These are phyloP conservation scores for Corydoras sp. DNA, from an alignment of 2,113 vertebrate genomes.

Conservation along the genomic window DNA sequence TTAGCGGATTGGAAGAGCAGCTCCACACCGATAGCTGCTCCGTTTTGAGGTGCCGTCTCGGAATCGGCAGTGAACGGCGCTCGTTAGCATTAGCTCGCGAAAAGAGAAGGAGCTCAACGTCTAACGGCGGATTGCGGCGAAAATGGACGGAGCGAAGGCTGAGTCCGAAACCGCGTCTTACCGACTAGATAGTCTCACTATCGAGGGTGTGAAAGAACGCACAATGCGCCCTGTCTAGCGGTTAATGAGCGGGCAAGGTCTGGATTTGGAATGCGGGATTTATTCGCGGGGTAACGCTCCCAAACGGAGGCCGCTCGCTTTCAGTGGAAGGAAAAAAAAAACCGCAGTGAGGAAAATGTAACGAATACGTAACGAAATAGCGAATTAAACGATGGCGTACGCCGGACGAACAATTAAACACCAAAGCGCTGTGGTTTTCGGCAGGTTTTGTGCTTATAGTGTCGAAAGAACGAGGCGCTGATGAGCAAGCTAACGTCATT, in stretches of 20 bases:
- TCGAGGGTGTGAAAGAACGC: not conserved
- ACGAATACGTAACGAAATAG: not conserved
- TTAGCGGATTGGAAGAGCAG: slow-evolving; percentile 6
- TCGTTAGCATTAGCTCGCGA: slow-evolving; percentile 41
- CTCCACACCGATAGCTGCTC: not conserved
- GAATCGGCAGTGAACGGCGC: slow-evolving; percentile 22
- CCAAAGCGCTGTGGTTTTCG: too few relatives aligned
- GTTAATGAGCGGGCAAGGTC: too few relatives aligned
- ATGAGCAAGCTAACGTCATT: slow-evolving; percentile 22
- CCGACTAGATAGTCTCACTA: not conserved
- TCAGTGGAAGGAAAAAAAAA: slow-evolving; percentile 7
- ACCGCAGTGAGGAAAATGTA: slow-evolving; percentile 14
- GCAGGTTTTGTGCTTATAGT: not conserved
- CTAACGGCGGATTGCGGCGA: not conserved
- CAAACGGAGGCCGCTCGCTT: slow-evolving; percentile 3
- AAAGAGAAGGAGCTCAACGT: slow-evolving; percentile 6
- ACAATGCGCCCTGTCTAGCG: not conserved
- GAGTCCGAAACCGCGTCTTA: slow-evolving; percentile 15
- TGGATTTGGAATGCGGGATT: not conserved
- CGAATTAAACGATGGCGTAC: not conserved
- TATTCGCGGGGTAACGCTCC: not conserved
- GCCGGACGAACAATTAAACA: too few relatives aligned
- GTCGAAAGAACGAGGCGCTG: slow-evolving; percentile 1
- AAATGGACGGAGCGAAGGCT: slow-evolving; percentile 22
- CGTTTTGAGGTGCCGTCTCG: not conserved